Base-by-base conservation (phyloP, 2,113 vertebrate genomes). In the Choloepus hoffmanni region DNA sequence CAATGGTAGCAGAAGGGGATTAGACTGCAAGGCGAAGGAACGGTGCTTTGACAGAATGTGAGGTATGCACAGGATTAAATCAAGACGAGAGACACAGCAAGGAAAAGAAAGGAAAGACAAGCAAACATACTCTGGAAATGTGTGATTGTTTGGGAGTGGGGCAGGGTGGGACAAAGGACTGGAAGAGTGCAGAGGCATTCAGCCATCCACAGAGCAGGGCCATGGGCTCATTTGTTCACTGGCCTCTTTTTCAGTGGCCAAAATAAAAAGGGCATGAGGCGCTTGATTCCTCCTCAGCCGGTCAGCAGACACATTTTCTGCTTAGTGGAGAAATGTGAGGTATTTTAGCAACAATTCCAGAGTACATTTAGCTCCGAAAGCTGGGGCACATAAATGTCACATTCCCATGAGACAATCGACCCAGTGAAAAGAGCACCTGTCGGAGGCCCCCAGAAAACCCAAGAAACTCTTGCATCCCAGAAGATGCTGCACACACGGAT, bases 1-100 rank as follows among this genome's bases (percentile, higher is more conserved):
- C 99, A 99, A 99, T 99, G 99, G 99, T 98, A 99, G 99, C 99
- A 99, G 99, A 98, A 99, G 99, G 97, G 94, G 96, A 97, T 98
- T 98, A 98, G 97, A 97, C 0, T 45, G 97, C 21, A 36, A 98
- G 96, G 97, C 95, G 36, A 95, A 97, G 94, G 92, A 90, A 89
- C 87, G 82, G 84, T 83, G 85, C 95, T 97, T 93, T 8, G 62
- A 97, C 98, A 97, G 96, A 72, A 98, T 82, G 97, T 96, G 98
- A 97, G 93, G 98, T 97, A 98, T 96, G 97, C 92, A 98, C 96
- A 95, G 90, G 98, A 92, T 97, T 97, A 98, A 98, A 98, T 97
- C 97, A 97, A 98, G 95, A 97, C 12, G 86, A 95, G 98, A 95
- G 98, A 98, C 98, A 98, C 28, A 97, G 96, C 96, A 97, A 97